Evolutionary conservation across 2,797 vertebrate genomes (phyloP), one percentile per base, ranked within the genome.

Genomic region (Masticophis lateralis): DNA sequence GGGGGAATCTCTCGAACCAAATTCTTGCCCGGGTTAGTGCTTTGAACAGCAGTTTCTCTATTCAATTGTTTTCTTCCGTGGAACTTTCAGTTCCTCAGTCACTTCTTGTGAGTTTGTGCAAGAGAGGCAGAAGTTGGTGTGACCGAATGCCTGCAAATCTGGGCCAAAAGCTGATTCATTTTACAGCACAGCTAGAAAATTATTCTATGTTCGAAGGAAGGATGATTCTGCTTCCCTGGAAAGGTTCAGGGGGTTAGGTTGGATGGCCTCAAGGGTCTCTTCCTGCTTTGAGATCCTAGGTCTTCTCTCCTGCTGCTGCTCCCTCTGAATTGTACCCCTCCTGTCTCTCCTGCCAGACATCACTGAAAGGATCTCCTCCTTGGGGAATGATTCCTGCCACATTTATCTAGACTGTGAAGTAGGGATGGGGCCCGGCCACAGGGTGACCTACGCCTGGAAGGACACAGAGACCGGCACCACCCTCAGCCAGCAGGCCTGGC

Each of bases 341-440:
- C n/a, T 10, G 1, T 51, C 13, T 79, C 11, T 0, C 5, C 53
- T 18, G 18, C 13, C 83, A 93, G 92, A 51, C 1, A 12, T 92
- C 69, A 56, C 2, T 0, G 0, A 10, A 53, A 69, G 2, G 0
- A 60, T 7, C 1, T 2, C 3, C 6, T 4, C 0, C 1, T 5
- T 57, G 4, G 1, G 4, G 9, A 90, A 93, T 8, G 8, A n/a
- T 2, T 87, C 79, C 60, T 93, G 92, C 92, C 32, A 4, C 4
- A 7, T 93, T 8, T 0, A 16, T 1, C n/a, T 87, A 25, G 0
- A 22, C 27, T 93, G 92, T 3, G 16, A 93, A 8, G 92, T 37
- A 0, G 60, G 89, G 0, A 14, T 25, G 6, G 91, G 87, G 6
- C 0, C 11, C 0, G 1, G 6, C 2, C 7, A 6, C 6, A 4